Conservation (phyloP, 2,113 vertebrate species). For the human region GRCh38 chr1:120257501-120258000, state of each 20-base stretch:
- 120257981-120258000: neutral
- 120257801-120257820: neutral
- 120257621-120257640: neutral
- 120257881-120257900: neutral
- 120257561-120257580: neutral
- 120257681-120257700: neutral
- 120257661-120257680: neutral
- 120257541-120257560: neutral
- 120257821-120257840: neutral
- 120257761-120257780: neutral
- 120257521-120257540: neutral
- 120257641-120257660: neutral
- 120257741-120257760: neutral
- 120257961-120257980: neutral
- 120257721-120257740: neutral
- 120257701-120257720: neutral
- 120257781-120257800: neutral
- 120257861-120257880: neutral
- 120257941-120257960: conserved; percentile 64
- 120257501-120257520: conserved; percentile 16
- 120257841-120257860: neutral
- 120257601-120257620: neutral
- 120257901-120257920: conserved; percentile 3
- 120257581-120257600: neutral
- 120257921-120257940: conserved; percentile 1